phyloP scores from a whole-genome alignment of 2,888 invertebrate species.

The Tanypteryx hageni region DNA sequence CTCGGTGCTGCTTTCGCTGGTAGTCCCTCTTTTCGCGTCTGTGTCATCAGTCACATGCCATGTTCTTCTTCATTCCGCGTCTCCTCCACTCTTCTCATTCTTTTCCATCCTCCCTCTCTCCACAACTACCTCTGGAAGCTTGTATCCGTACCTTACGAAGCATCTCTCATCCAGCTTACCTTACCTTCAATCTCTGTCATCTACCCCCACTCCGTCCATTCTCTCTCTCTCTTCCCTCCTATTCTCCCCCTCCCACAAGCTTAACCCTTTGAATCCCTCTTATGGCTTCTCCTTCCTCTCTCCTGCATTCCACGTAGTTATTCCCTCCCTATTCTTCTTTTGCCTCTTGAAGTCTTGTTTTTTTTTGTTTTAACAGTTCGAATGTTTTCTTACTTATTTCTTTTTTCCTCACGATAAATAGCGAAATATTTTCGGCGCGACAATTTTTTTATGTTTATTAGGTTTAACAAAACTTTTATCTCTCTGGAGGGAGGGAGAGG shows the following conservation, averaged over 20 bases:
- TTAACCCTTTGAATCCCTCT: not conserved
- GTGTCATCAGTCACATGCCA: conserved; percentile 51
- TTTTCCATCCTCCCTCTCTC: not conserved
- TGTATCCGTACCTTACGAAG: conserved; percentile 42
- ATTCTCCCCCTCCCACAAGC: not conserved
- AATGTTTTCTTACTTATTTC: not conserved
- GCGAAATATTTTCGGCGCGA: not conserved
- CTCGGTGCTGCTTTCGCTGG: not conserved
- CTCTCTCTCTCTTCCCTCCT: not conserved
- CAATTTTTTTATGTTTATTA: not conserved
- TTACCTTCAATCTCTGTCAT: conserved; percentile 61
- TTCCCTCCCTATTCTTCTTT: not conserved
- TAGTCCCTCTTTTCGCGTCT: not conserved
- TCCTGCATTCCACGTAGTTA: not conserved
- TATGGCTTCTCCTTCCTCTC: not conserved
- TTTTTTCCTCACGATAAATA: not conserved
- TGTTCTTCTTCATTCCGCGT: conserved; percentile 10
- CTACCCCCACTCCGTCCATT: not conserved
- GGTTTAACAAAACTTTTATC: not conserved
- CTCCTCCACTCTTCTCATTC: not conserved
- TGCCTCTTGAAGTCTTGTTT: not conserved
- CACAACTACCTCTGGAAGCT: not conserved
- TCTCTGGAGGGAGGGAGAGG: not conserved
- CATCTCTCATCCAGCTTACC: conserved; percentile 55
- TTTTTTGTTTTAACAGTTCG: not conserved